These are phyloP conservation scores for Nasonia giraulti DNA, from an alignment of 1,140 invertebrate species.

Conservation along the genomic window DNA sequence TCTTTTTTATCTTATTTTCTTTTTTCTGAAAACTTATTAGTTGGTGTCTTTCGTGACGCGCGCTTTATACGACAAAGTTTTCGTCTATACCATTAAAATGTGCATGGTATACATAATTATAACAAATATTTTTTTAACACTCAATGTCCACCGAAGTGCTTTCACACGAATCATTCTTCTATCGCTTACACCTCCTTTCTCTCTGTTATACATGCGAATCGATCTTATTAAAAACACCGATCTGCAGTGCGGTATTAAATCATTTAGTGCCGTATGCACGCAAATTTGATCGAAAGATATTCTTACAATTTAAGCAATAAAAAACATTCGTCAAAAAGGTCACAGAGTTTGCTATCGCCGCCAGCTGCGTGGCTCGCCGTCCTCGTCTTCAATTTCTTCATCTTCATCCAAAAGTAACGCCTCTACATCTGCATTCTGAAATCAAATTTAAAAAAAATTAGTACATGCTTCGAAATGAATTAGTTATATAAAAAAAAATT, in stretches of 20 bases:
- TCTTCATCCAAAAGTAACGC: constrained; percentile 71
- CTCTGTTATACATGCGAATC: constrained; percentile 43
- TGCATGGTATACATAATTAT: constrained; percentile 48
- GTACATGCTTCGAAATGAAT: not conserved
- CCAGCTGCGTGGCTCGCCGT: constrained; percentile 77
- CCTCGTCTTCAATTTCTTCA: constrained; percentile 79
- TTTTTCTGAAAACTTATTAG: constrained; percentile 51
- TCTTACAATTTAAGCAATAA: constrained; percentile 52
- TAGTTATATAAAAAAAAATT: not conserved
- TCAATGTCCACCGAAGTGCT: constrained; percentile 48
- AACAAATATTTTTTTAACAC: constrained; percentile 52
- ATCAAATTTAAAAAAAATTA: constrained; percentile 2
- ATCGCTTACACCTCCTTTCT: constrained; percentile 22
- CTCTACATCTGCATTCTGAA: constrained; percentile 60
- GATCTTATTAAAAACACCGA: constrained; percentile 37
- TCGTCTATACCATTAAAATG: constrained; percentile 40
- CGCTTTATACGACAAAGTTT: constrained; percentile 47
- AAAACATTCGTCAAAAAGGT: constrained; percentile 50
- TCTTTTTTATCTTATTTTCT: constrained; percentile 54
- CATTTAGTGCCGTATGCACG: constrained; percentile 50
- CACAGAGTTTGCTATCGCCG: constrained; percentile 74
- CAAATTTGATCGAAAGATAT: constrained; percentile 51
- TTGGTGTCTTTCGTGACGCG: constrained; percentile 54
- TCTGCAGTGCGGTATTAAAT: constrained; percentile 44
- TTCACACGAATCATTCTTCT: constrained; percentile 41